Base-by-base conservation (phyloP, 2,888 invertebrate species). In the Apamea anceps region DNA sequence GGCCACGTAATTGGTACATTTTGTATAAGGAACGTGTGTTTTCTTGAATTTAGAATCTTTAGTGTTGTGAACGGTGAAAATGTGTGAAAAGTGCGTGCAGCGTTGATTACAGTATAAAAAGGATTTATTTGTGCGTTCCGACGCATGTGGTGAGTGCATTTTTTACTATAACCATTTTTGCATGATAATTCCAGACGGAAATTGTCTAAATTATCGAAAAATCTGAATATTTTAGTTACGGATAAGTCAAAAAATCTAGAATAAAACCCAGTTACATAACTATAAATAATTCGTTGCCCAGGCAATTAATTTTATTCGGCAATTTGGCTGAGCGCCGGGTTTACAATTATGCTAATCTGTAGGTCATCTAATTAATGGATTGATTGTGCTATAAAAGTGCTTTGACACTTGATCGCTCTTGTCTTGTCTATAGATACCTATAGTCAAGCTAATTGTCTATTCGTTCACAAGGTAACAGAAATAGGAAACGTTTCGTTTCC, bases 31-130 rank as follows among this genome's bases (percentile, higher is more conserved):
- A 75, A 82, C 86, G 80, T 85, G 88, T 85, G 89, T 87, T 88
- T 88, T 86, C 84, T 83, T 80, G 81, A 91, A 89, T 86, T 85
- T 89, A 85, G 84, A 85, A 85, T 85, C 84, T 78, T 75, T 82
- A 87, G 89, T 86, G 87, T 90, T 88, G 91, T 91, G 94, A 92
- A 92, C 84, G 88, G 95, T 95, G 94, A 94, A 92, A 86, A 96
- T 96, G 96, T 96, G 96, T 94, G 96, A 96, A 79, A 93, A 94
- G 94, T 96, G 96, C 89, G 92, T 94, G 73, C 95, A 95, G 86
- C 95, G 96, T 86, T 96, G 91, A 91, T 82, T 89, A 84, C 75
- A 83, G 83, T 87, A 80, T 88, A 78, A 83, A 82, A 87, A 86
- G 91, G 93, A 93, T 93, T 94, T 91, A 92, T 90, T 88, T 89